Evolutionary conservation across 2,888 invertebrate genomes (phyloP).

Genomic region (Drosophila subsilvestris): DNA sequence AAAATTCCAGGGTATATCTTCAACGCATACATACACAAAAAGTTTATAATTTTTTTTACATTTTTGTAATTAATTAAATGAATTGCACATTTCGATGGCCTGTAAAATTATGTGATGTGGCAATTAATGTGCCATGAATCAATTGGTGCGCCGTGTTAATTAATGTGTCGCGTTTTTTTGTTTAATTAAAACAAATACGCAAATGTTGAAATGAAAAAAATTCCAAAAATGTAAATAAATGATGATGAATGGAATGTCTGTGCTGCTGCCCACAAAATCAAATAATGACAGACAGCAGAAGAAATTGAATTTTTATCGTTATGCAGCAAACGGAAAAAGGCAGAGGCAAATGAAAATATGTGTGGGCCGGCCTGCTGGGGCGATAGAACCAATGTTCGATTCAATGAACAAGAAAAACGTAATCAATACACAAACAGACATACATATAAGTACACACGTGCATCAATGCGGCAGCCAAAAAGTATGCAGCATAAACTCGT

Average conservation of each 20-base stretch:
- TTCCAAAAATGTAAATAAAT: conserved; percentile 14
- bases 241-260: not conserved
- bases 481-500: conserved; percentile 62
- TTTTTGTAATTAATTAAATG: conserved; percentile 60
- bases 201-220: not conserved
- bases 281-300: conserved; percentile 15
- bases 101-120: conserved; percentile 26
- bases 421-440: conserved; percentile 22
- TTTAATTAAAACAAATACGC: conserved; percentile 20
- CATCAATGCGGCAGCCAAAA: conserved; percentile 49
- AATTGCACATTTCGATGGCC: conserved; percentile 51
- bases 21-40: conserved; percentile 7
- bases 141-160: conserved; percentile 60
- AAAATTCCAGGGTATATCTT: conserved; percentile 9
- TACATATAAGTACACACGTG: conserved; percentile 4
- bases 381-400: conserved; percentile 56
- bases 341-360: conserved; percentile 41
- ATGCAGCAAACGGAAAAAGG: conserved; percentile 44
- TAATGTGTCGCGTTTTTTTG: conserved; percentile 44
- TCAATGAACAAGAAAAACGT: conserved; percentile 76
- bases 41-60: conserved; percentile 4
- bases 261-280: not conserved
- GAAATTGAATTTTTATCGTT: conserved; percentile 72
- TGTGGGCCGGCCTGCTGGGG: conserved; percentile 20
- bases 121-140: conserved; percentile 66